Percentiles rank a stretch among this genome's conserved stretches.
Evolutionary conservation across 2,113 vertebrate species (phyloP).

Genomic region (Nyctibius bracteatus): DNA sequence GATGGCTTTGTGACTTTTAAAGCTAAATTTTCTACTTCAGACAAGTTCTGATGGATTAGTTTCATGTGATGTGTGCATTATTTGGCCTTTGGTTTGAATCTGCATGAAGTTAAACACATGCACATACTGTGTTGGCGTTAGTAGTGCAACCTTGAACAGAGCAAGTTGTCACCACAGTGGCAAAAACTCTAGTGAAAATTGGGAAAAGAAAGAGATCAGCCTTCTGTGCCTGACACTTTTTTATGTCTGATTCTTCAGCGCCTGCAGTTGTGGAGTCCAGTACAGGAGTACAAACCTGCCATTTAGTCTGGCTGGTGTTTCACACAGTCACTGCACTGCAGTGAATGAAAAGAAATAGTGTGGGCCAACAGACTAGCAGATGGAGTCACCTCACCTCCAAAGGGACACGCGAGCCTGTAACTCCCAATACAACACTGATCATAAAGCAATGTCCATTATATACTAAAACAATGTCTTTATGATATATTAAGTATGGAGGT

Average conservation of each 20-base stretch:
- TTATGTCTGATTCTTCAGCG: not conserved
- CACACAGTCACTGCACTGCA: not conserved
- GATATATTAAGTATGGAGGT: not conserved
- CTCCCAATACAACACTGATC: not conserved
- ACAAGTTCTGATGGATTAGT: not conserved
- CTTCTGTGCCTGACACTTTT: not conserved
- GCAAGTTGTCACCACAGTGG: not conserved
- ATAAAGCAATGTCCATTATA: not conserved
- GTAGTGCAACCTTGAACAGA: not conserved
- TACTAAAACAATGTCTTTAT: not conserved
- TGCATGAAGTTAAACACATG: not conserved
- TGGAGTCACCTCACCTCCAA: not conserved
- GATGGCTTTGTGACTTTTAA: not conserved
- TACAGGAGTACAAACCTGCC: not conserved
- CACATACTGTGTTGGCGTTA: not conserved
- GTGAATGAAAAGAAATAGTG: not conserved
- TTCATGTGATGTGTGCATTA: not conserved
- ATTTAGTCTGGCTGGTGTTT: not conserved
- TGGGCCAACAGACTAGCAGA: not conserved
- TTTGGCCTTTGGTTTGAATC: not conserved
- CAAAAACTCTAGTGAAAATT: not conserved
- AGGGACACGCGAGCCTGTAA: not conserved
- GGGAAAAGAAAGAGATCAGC: not conserved
- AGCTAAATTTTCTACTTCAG: not conserved
- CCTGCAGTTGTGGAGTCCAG: not conserved